These are phyloP conservation scores for Monopis laevigella DNA, from an alignment of 2,888 invertebrate genomes.

Conservation along the genomic window DNA sequence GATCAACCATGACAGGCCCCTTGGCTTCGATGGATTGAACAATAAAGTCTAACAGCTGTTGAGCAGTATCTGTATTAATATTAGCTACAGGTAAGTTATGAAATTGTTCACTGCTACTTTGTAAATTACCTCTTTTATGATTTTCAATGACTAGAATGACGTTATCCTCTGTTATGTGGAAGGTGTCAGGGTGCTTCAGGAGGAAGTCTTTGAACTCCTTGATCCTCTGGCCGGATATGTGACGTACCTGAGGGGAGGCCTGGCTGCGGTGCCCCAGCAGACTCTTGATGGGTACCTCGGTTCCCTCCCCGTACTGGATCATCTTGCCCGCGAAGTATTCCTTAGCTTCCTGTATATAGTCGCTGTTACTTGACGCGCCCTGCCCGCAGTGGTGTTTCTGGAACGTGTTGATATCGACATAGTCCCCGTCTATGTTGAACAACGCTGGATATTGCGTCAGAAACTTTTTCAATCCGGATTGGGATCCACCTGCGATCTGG, in stretches of 20 bases:
- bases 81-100: constrained; percentile 79
- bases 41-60: constrained; percentile 82
- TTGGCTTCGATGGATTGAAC: constrained; percentile 83
- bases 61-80: constrained; percentile 85
- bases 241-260: constrained; percentile 96
- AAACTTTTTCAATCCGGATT: constrained; percentile 96
- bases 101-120: constrained; percentile 71
- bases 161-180: constrained; percentile 85
- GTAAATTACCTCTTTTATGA: constrained; percentile 74
- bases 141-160: constrained; percentile 80
- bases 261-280: constrained; percentile 95
- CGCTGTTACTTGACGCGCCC: constrained; percentile 75
- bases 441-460: constrained; percentile 95
- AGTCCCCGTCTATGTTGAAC: constrained; percentile 94
- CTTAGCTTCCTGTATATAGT: constrained; percentile 96
- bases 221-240: constrained; percentile 93
- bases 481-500: constrained; percentile 94
- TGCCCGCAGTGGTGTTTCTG: constrained; percentile 69
- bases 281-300: constrained; percentile 97
- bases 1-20: constrained; percentile 86
- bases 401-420: constrained; percentile 86
- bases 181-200: constrained; percentile 83
- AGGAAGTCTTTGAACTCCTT: constrained; percentile 94
- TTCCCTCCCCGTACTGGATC: constrained; percentile 93
- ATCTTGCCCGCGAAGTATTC: constrained; percentile 97